Percentiles rank a stretch among this genome's conserved stretches.
Evolutionary conservation across 1,140 invertebrate genomes (phyloP).

Genomic region (Drosophila navojoa): DNA sequence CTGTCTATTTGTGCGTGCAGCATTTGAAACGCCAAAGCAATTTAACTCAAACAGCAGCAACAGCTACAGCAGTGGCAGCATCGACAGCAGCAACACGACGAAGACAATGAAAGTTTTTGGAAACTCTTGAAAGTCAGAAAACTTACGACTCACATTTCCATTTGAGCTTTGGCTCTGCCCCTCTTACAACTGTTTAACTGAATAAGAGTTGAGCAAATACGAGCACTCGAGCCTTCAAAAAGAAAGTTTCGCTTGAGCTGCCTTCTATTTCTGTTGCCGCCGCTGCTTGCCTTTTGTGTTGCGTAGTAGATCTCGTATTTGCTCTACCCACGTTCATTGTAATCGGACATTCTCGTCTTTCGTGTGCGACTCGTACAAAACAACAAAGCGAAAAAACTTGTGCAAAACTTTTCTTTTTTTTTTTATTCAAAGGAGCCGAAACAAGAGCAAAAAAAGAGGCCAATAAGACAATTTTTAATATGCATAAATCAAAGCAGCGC

Average conservation of each 20-base stretch:
- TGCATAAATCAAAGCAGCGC: slow-evolving; percentile 57
- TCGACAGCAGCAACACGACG: background rate
- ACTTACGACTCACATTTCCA: slow-evolving; percentile 56
- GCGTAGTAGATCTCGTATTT: slow-evolving; percentile 24
- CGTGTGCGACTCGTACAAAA: slow-evolving; percentile 18
- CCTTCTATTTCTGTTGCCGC: no score
- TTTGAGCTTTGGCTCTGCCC: slow-evolving; percentile 16
- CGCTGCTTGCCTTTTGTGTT: slow-evolving; percentile 14
- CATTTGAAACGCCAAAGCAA: slow-evolving; percentile 49
- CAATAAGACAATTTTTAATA: slow-evolving; percentile 74
- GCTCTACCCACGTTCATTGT: slow-evolving; percentile 42
- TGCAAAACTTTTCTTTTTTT: slow-evolving; percentile 58
- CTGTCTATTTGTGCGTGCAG: slow-evolving; percentile 67
- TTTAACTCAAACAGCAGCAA: slow-evolving; percentile 47
- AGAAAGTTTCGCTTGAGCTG: slow-evolving; percentile 51
- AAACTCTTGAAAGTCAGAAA: slow-evolving; percentile 51
- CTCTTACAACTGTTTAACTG: slow-evolving; percentile 73
- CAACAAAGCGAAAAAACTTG: slow-evolving; percentile 43
- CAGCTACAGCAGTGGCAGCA: background rate
- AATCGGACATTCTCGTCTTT: slow-evolving; percentile 53
- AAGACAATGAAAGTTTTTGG: slow-evolving; percentile 18
- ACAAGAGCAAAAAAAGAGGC: slow-evolving; percentile 18
- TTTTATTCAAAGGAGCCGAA: background rate
- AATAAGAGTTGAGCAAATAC: slow-evolving; percentile 77
- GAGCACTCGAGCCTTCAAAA: slow-evolving; percentile 61